Evolutionary conservation across 2,797 vertebrate species (phyloP).

Genomic region (Pangasius larnaudii): DNA sequence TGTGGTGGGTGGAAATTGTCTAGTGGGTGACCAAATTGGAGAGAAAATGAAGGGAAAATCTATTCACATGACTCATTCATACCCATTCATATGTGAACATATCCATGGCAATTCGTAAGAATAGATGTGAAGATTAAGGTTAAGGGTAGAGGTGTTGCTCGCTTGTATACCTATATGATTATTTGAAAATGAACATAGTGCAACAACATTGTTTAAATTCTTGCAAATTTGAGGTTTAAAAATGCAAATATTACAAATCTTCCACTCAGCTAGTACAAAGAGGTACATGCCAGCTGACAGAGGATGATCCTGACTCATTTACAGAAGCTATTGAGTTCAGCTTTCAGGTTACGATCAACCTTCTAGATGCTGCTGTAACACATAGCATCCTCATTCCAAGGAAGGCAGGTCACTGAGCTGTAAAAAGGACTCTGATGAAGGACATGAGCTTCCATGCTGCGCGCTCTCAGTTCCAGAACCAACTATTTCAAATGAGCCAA

Average conservation of each 20-base stretch:
- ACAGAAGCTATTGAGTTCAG: no score
- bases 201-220: no score
- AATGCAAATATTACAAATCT: no score
- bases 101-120: not conserved
- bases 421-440: not conserved
- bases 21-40: not conserved
- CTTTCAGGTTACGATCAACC: no score
- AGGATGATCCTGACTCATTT: no score
- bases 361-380: not conserved
- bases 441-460: not conserved
- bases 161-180: no score
- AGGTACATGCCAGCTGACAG: not conserved
- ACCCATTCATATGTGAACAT: no score
- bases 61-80: no score
- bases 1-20: not conserved
- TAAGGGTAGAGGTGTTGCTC: no score
- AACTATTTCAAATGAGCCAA: not conserved
- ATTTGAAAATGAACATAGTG: no score
- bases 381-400: not conserved
- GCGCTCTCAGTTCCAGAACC: no score
- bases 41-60: not conserved
- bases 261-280: not conserved
- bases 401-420: not conserved
- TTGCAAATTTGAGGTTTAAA: no score
- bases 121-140: not conserved